Conservation (phyloP, 2,888 invertebrate species). For the Chrysomela aeneicollis region DNA sequence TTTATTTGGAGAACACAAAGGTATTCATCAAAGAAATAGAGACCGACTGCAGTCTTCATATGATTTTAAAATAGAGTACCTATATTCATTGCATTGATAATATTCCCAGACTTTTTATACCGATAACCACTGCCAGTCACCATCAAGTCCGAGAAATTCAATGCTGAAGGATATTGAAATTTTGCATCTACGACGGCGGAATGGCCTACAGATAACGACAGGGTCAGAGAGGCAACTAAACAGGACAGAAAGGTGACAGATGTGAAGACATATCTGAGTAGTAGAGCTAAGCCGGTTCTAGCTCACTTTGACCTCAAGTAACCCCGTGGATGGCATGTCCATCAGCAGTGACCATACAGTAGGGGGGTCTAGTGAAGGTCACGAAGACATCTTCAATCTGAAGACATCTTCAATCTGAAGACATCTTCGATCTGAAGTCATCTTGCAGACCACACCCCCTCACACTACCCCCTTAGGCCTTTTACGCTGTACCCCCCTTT, state of each 20-base stretch:
- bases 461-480: no score
- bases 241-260: neutral
- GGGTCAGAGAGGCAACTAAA: no score
- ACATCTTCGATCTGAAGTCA: no score
- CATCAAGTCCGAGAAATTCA: conserved; percentile 1
- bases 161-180: conserved; percentile 13
- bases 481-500: no score
- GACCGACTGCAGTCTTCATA: conserved; percentile 44
- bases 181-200: conserved; percentile 10
- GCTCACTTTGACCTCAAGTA: no score
- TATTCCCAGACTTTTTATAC: conserved; percentile 1
- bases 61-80: conserved; percentile 24
- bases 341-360: no score
- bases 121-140: conserved; percentile 9
- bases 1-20: conserved; percentile 48
- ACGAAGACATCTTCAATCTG: no score
- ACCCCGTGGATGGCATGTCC: no score
- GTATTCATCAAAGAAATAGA: conserved; percentile 49
- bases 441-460: no score
- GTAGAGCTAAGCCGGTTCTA: no score
- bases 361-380: no score
- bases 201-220: conserved; percentile 25
- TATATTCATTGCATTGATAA: conserved; percentile 25
- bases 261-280: neutral
- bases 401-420: no score